phyloP scores from a whole-genome alignment of 2,113 vertebrate genomes.

The Columbina picui region DNA sequence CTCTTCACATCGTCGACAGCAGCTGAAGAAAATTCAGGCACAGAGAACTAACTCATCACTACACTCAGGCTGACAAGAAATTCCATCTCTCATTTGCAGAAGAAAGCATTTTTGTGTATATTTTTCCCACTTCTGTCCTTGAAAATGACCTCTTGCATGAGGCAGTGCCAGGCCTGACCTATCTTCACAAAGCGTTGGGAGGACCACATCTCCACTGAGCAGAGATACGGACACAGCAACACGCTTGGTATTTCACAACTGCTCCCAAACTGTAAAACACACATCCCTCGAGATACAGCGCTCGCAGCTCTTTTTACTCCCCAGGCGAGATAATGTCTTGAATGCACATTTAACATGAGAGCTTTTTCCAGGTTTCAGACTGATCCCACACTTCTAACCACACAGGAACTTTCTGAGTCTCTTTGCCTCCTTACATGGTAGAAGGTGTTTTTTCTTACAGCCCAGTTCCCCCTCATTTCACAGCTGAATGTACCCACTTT shows the following conservation, averaged over 20 bases:
- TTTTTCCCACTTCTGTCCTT: not conserved
- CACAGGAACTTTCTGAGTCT: not conserved
- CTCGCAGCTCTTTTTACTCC: not conserved
- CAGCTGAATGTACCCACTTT: not conserved
- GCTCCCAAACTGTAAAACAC: not conserved
- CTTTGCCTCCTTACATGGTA: not conserved
- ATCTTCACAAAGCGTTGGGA: not conserved
- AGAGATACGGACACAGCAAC: not conserved
- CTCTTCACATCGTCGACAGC: not conserved
- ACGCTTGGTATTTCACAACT: not conserved
- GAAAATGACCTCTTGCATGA: not conserved
- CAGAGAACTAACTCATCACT: not conserved
- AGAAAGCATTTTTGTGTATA: not conserved
- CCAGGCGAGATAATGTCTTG: not conserved
- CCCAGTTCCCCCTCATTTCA: not conserved
- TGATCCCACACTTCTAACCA: not conserved
- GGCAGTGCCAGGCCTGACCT: accelerated
- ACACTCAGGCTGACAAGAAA: not conserved
- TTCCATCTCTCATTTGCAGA: not conserved
- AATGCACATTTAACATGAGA: not conserved
- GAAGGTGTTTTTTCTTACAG: not conserved
- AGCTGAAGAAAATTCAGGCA: not conserved
- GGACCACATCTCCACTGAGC: not conserved
- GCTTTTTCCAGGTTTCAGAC: not conserved
- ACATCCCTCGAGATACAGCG: accelerated